phyloP scores from a whole-genome alignment of 2,888 invertebrate genomes.

The Dynastes hyllus region DNA sequence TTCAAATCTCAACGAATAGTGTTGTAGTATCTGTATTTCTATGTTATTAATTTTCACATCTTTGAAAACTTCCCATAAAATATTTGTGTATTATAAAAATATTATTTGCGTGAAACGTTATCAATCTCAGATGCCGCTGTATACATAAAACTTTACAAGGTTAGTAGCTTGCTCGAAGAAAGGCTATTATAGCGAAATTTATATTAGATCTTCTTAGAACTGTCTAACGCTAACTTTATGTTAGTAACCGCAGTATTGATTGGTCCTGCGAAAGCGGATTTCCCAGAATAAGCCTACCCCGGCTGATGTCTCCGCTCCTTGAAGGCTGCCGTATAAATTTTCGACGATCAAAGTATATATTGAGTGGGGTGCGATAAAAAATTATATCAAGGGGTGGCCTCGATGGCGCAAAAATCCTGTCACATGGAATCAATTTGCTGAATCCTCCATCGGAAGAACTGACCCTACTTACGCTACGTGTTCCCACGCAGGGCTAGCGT shows the following conservation, averaged over 20 bases:
- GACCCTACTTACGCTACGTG: constrained; percentile 26
- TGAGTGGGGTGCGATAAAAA: constrained; percentile 25
- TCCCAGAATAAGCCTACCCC: constrained; percentile 15
- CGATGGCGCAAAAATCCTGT: constrained; percentile 20
- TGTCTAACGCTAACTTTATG: not conserved
- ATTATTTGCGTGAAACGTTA: too few species aligned
- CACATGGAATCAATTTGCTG: constrained; percentile 31
- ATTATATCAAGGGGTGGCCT: constrained; percentile 20
- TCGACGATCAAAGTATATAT: constrained; percentile 1
- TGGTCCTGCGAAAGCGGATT: constrained; percentile 24
- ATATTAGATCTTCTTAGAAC: constrained; percentile 1
- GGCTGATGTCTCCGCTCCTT: not conserved
- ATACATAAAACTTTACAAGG: too few species aligned
- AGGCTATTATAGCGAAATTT: not conserved
- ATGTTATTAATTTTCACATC: too few species aligned
- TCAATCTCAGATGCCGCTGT: too few species aligned
- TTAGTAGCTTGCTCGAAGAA: too few species aligned
- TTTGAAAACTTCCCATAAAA: too few species aligned
- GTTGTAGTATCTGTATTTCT: too few species aligned
- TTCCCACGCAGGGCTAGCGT: constrained; percentile 20
- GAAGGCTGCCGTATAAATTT: constrained; percentile 11
- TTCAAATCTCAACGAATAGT: too few species aligned
- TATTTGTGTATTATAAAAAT: too few species aligned
- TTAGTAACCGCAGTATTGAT: constrained; percentile 24
- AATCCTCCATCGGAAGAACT: constrained; percentile 23